Conservation (phyloP, 1,140 invertebrate species). For the Zaprionus taronus region DNA sequence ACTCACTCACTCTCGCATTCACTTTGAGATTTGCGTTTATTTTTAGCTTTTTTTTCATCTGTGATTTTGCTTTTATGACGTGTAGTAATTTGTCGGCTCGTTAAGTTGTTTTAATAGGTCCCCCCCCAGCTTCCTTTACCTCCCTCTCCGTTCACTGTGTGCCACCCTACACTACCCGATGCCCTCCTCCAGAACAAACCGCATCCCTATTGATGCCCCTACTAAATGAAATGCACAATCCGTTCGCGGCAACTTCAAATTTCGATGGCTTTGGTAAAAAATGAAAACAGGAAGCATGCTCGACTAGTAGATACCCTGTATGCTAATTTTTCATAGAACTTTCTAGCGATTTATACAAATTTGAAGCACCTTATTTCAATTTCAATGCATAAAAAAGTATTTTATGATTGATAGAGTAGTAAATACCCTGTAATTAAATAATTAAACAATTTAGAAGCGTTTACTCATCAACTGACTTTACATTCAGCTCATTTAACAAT, state of each 20-base stretch:
- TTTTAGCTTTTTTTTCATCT: slow-evolving; percentile 60
- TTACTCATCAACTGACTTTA: background rate
- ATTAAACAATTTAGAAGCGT: background rate
- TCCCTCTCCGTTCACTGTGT: background rate
- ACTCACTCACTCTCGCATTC: slow-evolving; percentile 9
- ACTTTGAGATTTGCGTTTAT: slow-evolving; percentile 47
- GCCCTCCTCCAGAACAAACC: background rate
- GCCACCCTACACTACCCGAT: background rate
- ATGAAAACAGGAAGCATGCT: background rate
- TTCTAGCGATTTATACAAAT: background rate
- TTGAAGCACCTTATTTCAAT: background rate
- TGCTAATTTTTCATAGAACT: fast-evolving
- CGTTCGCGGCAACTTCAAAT: slow-evolving; percentile 38
- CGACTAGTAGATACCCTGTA: slow-evolving; percentile 15
- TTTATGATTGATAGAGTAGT: background rate
- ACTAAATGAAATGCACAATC: slow-evolving; percentile 18
- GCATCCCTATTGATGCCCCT: background rate
- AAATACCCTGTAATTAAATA: background rate
- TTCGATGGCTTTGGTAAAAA: slow-evolving; percentile 37
- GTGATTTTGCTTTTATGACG: slow-evolving; percentile 76
- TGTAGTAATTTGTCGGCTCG: slow-evolving; percentile 81
- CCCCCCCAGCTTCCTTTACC: background rate
- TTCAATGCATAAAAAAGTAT: background rate
- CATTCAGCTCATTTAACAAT: background rate
- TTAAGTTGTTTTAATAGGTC: slow-evolving; percentile 74